A percentile compares a stretch with the other conserved stretches of the same genome.
These are phyloP conservation scores for Poecilia latipinna DNA, from an alignment of 2,113 vertebrate genomes.

Conservation along the genomic window DNA sequence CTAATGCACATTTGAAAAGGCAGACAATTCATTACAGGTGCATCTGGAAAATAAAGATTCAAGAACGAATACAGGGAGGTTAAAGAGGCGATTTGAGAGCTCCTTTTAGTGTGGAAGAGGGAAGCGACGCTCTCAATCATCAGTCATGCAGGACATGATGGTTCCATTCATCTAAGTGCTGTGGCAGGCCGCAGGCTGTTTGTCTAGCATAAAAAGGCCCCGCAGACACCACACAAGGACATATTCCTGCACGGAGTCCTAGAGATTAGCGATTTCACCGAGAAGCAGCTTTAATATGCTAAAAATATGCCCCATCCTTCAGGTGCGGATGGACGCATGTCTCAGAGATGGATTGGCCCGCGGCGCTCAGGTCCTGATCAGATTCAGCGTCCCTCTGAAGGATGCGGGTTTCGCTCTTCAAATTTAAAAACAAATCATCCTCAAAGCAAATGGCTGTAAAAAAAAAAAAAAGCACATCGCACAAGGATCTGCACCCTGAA, in stretches of 20 bases:
- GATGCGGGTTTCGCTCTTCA: slow-evolving; percentile 50
- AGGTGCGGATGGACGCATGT: slow-evolving; percentile 50
- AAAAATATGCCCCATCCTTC: slow-evolving; percentile 60
- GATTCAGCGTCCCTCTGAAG: slow-evolving; percentile 39
- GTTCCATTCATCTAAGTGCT: slow-evolving; percentile 56
- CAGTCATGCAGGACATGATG: slow-evolving; percentile 37
- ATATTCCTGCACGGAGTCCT: slow-evolving; percentile 52
- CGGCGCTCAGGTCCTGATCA: slow-evolving; percentile 19
- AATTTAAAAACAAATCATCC: slow-evolving; percentile 54
- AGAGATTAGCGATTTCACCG: slow-evolving; percentile 59
- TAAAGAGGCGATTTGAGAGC: slow-evolving; percentile 40
- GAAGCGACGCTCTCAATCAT: slow-evolving; percentile 53
- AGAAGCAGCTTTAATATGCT: slow-evolving; percentile 72
- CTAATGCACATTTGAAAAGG: slow-evolving; percentile 48
- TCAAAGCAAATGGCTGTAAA: slow-evolving; percentile 24
- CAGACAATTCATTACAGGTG: slow-evolving; percentile 36
- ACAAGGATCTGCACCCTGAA: background rate
- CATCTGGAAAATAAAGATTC: slow-evolving; percentile 43
- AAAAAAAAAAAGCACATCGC: slow-evolving; percentile 3
- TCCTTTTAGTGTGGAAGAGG: slow-evolving; percentile 22
- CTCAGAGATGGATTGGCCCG: slow-evolving; percentile 59
- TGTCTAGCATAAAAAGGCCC: slow-evolving; percentile 62
- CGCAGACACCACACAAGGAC: slow-evolving; percentile 65
- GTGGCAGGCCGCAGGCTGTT: slow-evolving; percentile 48
- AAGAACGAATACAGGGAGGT: slow-evolving; percentile 26